Base-by-base conservation (phyloP, 30 jellyfish, hydroid and myxozoan genomes). In the Cassiopea xamachana region DNA sequence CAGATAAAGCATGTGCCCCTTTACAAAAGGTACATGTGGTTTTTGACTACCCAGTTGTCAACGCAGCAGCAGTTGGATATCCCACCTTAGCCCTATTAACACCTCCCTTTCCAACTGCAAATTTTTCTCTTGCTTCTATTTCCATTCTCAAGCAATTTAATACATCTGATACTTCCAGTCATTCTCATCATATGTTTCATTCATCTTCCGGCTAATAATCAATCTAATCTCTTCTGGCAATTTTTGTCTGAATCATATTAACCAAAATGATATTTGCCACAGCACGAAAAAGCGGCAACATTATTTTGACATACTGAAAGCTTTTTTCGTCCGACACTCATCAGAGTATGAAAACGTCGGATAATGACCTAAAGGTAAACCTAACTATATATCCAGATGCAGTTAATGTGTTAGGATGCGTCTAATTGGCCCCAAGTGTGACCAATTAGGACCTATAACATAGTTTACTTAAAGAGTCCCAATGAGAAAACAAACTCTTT, bases 1-100 rank as follows among this genome's bases (percentile, higher is more conserved):
- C 82, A 62, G 90, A 60, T 62, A 82, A 58, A 81, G 18, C 9
- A 60, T 81, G 90, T 19, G 69, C 71, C 68, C 90, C 90, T 60
- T 81, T 60, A 39, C 69, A 60, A 9, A 81, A 81, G 60, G 82
- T 81, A 81, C 90, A 81, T 1, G 76, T 67, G 19, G 76, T 19
- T 19, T 67, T 67, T 67, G 76, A 67, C 15, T 6, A 4, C 49
- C 90, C 82, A 60, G 81, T 81, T 60, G 81, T 60, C 82, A 81
- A 61, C n/a, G 82, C 82, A 60, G 90, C 90, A 60, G 81, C 90
- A 81, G 82, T 62, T 59, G 90, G 71, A 81, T 69, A 62, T 46
- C 81, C 81, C 19, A 48, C 70, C 16, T 61, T 60, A n/a, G 64
- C 90, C 81, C 90, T 81, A 8, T 60, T 10, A 17, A 64, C 49